Conservation (phyloP, 2,888 invertebrate species). For the Agonopterix heracliana region DNA sequence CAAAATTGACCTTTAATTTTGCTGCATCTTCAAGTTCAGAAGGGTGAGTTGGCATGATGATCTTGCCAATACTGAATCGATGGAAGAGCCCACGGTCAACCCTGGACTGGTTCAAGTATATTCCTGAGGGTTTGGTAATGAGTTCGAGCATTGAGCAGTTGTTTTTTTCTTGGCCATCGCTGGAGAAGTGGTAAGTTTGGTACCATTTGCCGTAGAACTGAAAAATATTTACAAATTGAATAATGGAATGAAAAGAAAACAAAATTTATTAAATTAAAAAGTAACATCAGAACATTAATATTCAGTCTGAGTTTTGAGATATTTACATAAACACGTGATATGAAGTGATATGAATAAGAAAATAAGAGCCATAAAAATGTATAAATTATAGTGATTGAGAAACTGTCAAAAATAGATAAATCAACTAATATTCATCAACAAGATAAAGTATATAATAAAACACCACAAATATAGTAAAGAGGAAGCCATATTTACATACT, state of each 20-base stretch:
- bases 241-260: neutral
- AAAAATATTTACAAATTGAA: neutral
- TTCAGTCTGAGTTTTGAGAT: too few species aligned
- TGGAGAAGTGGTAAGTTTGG: constrained; percentile 53
- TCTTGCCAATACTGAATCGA: constrained; percentile 42
- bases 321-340: too few species aligned
- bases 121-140: constrained; percentile 32
- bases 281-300: too few species aligned
- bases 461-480: too few species aligned
- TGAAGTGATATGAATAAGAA: too few species aligned
- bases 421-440: too few species aligned
- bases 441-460: too few species aligned
- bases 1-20: constrained; percentile 38
- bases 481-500: constrained; percentile 29
- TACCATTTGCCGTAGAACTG: constrained; percentile 62
- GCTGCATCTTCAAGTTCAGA: constrained; percentile 32
- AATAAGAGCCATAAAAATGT: too few species aligned
- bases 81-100: constrained; percentile 53
- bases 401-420: too few species aligned
- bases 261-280: too few species aligned
- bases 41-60: constrained; percentile 27
- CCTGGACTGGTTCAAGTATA: constrained; percentile 52
- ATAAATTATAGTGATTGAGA: too few species aligned
- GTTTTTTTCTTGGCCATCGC: constrained; percentile 43
- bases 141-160: constrained; percentile 52